Evolutionary conservation across 35 echinoderm and acorn worm genomes (phyloP), one percentile per base, ranked within the genome.

Genomic region (Diadema setosum): DNA sequence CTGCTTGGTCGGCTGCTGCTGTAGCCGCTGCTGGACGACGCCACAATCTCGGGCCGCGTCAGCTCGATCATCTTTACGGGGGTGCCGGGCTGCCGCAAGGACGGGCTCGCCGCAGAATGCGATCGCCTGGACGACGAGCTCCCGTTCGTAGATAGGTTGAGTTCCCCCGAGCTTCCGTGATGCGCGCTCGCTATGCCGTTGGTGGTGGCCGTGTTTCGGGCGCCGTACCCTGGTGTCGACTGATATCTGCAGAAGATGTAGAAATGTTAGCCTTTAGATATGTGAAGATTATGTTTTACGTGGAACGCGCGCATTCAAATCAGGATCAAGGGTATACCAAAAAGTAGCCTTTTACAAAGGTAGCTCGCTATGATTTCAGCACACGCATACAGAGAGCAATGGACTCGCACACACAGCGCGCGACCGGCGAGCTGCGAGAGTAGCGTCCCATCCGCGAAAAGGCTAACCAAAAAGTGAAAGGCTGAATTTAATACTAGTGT

Each of bases 21-120:
- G 83, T 32, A 67, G 1, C 83, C 64, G 17, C 83, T 46, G 58
- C 83, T 61, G 7, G 83, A 67, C 23, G 64, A 86, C 20, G 74
- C 40, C 23, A 48, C 91, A 36, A 81, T 61, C 43, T 93, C 91
- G 2, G 95, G 95, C 55, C 95, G 58, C 0, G 95, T 97, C 14
- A 97, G 88, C 43, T 93, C 95, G 36, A 97, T 97, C 95, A 97
- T 97, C 39, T 87, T 90, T 5, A 93, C 65, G 15, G 36, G 40
- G 3, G 63, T 32, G 24, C 63, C 63, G 1, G 26, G 63, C 7
- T 26, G 12, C 37, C 63, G 63, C 26, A 33, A 34, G 9, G 73
- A 78, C 14, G 14, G 33, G 3, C 73, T 8, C 14, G 20, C n/a
- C 21, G 36, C 15, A 14, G 73, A 78, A n/a, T 78, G 73, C 35